Conservation (phyloP, 2,888 invertebrate genomes). For the Schizaphis graminum region DNA sequence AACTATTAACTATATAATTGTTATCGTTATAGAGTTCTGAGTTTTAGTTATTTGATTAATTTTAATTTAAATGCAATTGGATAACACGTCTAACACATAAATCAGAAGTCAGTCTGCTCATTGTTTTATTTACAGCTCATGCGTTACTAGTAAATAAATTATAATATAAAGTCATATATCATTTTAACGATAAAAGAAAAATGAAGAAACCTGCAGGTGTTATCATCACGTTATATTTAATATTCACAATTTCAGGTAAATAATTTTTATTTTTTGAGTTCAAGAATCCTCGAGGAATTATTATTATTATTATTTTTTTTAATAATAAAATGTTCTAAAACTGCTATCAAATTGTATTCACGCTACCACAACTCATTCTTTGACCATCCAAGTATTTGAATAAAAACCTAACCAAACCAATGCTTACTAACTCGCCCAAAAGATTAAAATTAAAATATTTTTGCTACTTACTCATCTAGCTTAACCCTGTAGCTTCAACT, state of each 20-base stretch:
- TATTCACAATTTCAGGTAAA: background rate
- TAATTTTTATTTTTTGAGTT: background rate
- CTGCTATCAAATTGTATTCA: too few relatives aligned
- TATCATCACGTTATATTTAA: background rate
- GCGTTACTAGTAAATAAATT: background rate
- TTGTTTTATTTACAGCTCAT: background rate
- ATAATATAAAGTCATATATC: background rate
- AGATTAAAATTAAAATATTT: too few relatives aligned
- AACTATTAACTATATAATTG: background rate
- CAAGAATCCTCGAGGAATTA: background rate
- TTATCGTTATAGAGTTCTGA: background rate
- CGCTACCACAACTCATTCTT: too few relatives aligned
- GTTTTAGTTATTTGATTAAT: background rate
- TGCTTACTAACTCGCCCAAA: too few relatives aligned
- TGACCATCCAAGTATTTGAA: too few relatives aligned
- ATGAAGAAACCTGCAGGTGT: background rate
- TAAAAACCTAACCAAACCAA: too few relatives aligned
- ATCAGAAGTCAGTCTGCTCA: background rate
- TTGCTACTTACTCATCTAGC: too few relatives aligned
- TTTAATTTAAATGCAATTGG: background rate
- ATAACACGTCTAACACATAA: background rate
- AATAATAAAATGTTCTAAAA: too few relatives aligned
- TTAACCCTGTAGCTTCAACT: too few relatives aligned
- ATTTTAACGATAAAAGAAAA: background rate
- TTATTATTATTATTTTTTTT: background rate